These are phyloP conservation scores for Tychaedon coryphoeus DNA, from an alignment of 2,113 vertebrate species.

Conservation along the genomic window DNA sequence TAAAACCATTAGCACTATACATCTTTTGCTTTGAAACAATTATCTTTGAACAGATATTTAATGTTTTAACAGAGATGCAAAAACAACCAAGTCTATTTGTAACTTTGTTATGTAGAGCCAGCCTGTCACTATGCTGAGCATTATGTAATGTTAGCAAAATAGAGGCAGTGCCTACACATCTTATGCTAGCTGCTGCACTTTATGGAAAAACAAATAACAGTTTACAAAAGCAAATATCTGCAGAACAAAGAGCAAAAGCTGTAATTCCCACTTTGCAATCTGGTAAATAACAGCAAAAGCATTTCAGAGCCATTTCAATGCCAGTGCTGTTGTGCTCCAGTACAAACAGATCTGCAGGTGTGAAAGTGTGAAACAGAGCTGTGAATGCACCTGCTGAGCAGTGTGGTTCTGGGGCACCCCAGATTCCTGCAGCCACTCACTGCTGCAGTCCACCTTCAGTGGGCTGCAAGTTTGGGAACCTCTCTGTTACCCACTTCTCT, in stretches of 20 bases:
- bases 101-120: background rate
- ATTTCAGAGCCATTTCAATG: background rate
- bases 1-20: constrained; percentile 9
- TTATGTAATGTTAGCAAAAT: background rate
- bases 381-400: background rate
- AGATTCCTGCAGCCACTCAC: background rate
- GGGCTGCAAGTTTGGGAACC: background rate
- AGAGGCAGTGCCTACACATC: background rate
- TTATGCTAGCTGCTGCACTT: background rate
- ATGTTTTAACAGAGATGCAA: background rate
- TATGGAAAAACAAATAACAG: background rate
- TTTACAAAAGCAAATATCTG: background rate
- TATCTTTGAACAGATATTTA: background rate
- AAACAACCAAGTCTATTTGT: background rate
- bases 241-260: background rate
- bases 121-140: background rate
- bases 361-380: no score
- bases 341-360: background rate
- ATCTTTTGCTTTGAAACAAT: background rate
- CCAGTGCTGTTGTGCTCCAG: background rate
- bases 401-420: accelerated
- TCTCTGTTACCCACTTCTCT: background rate
- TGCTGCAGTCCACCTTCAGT: background rate
- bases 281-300: background rate
- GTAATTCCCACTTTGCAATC: background rate